phyloP scores from a whole-genome alignment of 2,797 vertebrate genomes.

The Gambusia yucatana region DNA sequence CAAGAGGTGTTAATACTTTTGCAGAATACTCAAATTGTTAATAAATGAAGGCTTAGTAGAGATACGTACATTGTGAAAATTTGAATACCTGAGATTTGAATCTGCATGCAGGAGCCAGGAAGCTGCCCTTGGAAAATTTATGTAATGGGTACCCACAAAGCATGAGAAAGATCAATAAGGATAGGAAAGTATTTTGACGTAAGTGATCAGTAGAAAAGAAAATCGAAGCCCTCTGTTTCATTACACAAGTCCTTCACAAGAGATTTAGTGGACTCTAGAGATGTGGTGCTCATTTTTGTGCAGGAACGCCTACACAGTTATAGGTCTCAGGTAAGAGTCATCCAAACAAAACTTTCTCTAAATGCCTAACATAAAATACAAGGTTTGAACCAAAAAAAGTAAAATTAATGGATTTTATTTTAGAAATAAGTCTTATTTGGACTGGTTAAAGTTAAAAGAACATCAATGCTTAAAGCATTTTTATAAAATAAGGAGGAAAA shows the following conservation, averaged over 20 bases:
- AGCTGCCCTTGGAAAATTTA: neutral
- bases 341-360: neutral
- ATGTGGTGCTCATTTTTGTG: neutral
- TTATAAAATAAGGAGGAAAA: neutral
- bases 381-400: neutral
- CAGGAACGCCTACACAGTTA: neutral
- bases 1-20: neutral
- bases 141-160: neutral
- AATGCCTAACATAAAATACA: neutral
- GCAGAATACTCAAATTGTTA: neutral
- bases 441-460: neutral
- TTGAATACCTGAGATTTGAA: neutral
- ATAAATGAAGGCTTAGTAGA: neutral
- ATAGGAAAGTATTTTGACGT: neutral
- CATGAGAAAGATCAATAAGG: neutral
- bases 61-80: neutral
- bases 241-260: neutral
- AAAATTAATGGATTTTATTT: neutral
- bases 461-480: neutral
- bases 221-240: neutral
- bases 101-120: too few relatives aligned
- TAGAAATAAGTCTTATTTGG: neutral
- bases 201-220: neutral
- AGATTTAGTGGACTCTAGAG: constrained; percentile 3
- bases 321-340: neutral